Evolutionary conservation across 2,113 vertebrate species (phyloP).

Genomic region (Forbesichthys agassizii): DNA sequence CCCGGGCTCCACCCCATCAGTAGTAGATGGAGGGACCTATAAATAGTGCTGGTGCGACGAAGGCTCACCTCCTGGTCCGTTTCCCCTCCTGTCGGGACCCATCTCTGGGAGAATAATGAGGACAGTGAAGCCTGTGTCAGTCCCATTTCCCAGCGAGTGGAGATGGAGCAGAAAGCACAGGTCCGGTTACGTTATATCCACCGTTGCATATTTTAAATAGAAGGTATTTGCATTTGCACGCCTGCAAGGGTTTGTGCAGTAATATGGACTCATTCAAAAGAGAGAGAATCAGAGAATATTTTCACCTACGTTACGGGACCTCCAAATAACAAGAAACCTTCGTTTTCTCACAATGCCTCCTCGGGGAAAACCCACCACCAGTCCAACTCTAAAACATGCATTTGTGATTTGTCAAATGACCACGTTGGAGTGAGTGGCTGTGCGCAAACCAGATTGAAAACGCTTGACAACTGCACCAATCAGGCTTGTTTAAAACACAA

Average conservation of each 20-base stretch:
- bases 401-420: neutral
- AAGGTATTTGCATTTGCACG: neutral
- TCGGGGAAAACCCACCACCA: neutral
- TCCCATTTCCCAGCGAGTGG: conserved; percentile 47
- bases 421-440: neutral
- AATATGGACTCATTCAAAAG: neutral
- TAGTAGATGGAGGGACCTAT: conserved; percentile 56
- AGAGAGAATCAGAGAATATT: neutral
- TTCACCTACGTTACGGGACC: neutral
- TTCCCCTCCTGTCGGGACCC: conserved; percentile 36
- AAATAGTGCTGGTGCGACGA: conserved; percentile 69
- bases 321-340: neutral
- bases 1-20: conserved; percentile 22
- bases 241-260: neutral
- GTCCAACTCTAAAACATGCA: too few relatives aligned
- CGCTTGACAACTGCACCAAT: too few relatives aligned
- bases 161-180: conserved; percentile 10
- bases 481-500: too few relatives aligned
- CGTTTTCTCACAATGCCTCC: neutral
- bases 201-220: neutral
- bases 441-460: neutral
- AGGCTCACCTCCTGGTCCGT: conserved; percentile 49
- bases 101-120: conserved; percentile 63
- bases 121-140: conserved; percentile 43
- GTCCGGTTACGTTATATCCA: neutral